Conservation (phyloP, 2,888 invertebrate genomes). For the Eueremaeus valkanovi region DNA sequence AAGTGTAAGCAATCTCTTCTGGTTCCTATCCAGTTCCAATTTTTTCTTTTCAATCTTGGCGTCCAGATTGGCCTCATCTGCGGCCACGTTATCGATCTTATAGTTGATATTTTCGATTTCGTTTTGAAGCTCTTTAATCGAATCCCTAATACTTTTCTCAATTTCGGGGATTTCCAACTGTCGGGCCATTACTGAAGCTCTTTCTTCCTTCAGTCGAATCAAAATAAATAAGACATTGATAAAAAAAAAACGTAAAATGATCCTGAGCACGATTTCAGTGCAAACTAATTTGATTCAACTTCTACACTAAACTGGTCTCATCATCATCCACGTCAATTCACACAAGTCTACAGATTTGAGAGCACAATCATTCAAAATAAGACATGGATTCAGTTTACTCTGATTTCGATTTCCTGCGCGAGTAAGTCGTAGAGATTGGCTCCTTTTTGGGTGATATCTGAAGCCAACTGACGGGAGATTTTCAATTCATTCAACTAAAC, state of each 20-base stretch:
- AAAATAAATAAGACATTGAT: no score
- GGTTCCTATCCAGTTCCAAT: conserved; percentile 83
- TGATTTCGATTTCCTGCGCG: conserved; percentile 79
- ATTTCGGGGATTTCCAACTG: conserved; percentile 76
- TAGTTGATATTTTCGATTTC: conserved; percentile 65
- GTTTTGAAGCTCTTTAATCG: conserved; percentile 63
- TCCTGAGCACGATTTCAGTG: no score
- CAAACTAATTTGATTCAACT: background rate
- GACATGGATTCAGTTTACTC: no score
- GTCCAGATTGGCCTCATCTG: conserved; percentile 82
- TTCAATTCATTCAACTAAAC: conserved; percentile 72
- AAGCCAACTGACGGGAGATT: conserved; percentile 76
- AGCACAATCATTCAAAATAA: no score
- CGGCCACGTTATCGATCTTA: conserved; percentile 77
- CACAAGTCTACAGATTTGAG: no score
- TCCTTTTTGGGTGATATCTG: conserved; percentile 85
- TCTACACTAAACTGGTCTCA: no score
- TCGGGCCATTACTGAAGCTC: conserved; percentile 72
- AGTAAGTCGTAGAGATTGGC: conserved; percentile 84
- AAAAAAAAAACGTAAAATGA: no score
- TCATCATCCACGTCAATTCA: no score
- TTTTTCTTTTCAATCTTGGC: conserved; percentile 85
- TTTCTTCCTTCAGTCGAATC: conserved; percentile 60
- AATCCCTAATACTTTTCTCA: conserved; percentile 71
- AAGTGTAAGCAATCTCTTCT: conserved; percentile 84